Conservation (phyloP, 2,888 invertebrate genomes). For the Keiferia lycopersicella region DNA sequence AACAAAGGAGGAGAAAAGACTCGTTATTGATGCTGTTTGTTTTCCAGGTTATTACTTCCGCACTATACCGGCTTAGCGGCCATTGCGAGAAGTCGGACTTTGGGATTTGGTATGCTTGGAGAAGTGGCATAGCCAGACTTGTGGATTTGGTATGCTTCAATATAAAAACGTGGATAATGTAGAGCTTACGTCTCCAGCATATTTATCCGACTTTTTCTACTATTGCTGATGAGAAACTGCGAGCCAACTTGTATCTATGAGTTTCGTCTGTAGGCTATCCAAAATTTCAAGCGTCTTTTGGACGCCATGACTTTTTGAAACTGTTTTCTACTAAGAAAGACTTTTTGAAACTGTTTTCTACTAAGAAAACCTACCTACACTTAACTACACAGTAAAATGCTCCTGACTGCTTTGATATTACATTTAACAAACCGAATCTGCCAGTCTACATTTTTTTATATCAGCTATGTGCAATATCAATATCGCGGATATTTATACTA, state of each 20-base stretch:
- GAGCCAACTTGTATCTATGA: too few species aligned
- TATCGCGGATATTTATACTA: constrained; percentile 14
- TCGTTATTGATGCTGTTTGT: constrained; percentile 22
- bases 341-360: background rate
- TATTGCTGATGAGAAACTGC: too few species aligned
- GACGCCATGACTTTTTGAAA: background rate
- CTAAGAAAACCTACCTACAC: background rate
- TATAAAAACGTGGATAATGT: too few species aligned
- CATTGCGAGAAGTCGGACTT: background rate
- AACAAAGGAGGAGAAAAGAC: constrained; percentile 3
- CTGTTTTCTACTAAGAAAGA: background rate
- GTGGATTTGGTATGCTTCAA: too few species aligned
- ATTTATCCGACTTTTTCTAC: too few species aligned
- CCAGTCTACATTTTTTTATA: background rate
- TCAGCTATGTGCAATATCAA: constrained; percentile 17
- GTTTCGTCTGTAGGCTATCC: too few species aligned
- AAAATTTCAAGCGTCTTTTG: background rate
- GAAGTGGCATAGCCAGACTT: too few species aligned
- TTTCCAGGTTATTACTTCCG: constrained; percentile 21
- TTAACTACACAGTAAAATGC: too few species aligned
- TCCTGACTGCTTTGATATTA: too few species aligned
- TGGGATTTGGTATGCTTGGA: background rate
- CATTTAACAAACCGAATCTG: constrained; percentile 2
- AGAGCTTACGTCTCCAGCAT: too few species aligned
- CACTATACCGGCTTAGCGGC: background rate